Base-by-base conservation (phyloP, 2,888 invertebrate genomes). In the Agriopis aurantiaria region DNA sequence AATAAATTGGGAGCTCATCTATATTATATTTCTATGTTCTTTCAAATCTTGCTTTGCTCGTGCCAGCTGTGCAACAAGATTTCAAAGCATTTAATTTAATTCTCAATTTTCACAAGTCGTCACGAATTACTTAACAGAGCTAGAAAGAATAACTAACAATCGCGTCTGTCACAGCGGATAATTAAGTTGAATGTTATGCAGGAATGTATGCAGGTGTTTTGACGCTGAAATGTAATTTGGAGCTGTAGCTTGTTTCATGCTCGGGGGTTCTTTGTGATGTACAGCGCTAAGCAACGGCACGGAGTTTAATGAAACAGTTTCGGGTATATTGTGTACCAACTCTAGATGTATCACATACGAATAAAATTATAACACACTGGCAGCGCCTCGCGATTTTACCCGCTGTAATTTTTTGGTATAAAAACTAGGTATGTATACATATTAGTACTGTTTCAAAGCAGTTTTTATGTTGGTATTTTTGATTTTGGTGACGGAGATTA, bases 141-240 rank as follows among this genome's bases (percentile, higher is more conserved):
- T 68, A 74, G 69, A 69, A 72, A 65, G 72, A 71, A 72, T 72
- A 62, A 69, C 71, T 67, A 69, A 46, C 12, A 33, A n/a, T 43
- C 23, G 40, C 33, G 23, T 65, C 60, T 49, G 49, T 43, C 23
- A 56, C 43, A 55, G 55, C 8, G 55, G 55, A 60, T 55, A 51
- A 67, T 67, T 67, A 67, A 67, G 56, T 48, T 14, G 61, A 49
- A 46, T 43, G 17, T 45, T 17, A 8, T 45, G 55, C 17, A 51
- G 43, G 46, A 33, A 57, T 43, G 51, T 57, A 49, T 68, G 63
- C 68, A 68, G 63, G 68, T 68, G 68, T 63, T 68, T 62, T 59
- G 57, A 58, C 46, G 57, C 33, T 40, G 49, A 57, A 52, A 68
- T 62, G 68, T 63, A 59, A 58, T 68, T 68, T 68, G 12, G 52